phyloP scores from a whole-genome alignment of 2,888 invertebrate genomes.

The Tineola bisselliella region DNA sequence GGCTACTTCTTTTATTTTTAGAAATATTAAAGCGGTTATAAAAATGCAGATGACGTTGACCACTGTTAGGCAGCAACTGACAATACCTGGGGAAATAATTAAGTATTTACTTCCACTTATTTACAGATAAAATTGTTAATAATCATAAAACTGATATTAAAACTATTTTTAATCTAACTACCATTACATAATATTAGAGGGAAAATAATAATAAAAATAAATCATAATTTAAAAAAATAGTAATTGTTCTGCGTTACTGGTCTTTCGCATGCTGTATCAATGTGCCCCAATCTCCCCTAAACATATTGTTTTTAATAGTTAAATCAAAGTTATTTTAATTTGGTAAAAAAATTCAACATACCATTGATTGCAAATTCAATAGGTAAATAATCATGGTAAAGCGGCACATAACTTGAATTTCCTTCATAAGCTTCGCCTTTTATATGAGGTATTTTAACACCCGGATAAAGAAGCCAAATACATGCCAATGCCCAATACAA shows the following conservation, averaged over 20 bases:
- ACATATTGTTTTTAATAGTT: too few species aligned
- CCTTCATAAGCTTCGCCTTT: constrained; percentile 72
- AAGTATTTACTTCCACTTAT: too few species aligned
- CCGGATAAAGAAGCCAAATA: constrained; percentile 75
- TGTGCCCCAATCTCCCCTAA: too few species aligned
- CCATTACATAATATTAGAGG: too few species aligned
- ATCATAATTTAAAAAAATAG: too few species aligned
- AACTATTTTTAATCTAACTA: too few species aligned
- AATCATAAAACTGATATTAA: too few species aligned
- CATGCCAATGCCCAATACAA: constrained; percentile 78
- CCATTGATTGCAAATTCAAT: constrained; percentile 81
- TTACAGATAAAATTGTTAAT: too few species aligned
- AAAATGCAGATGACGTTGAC: constrained; percentile 87
- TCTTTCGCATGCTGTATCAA: too few species aligned
- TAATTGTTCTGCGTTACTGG: too few species aligned
- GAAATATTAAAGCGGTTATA: constrained; percentile 79
- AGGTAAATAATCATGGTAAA: constrained; percentile 79
- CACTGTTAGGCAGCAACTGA: constrained; percentile 81
- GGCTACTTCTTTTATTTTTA: constrained; percentile 87
- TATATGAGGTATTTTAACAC: constrained; percentile 74
- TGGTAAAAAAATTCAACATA: constrained; percentile 23
- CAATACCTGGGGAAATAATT: constrained; percentile 66
- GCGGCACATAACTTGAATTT: constrained; percentile 71
- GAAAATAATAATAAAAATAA: too few species aligned
- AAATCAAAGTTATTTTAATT: too few species aligned